These are phyloP conservation scores for Pampusana beccarii DNA, from an alignment of 2,113 vertebrate genomes.

Conservation along the genomic window DNA sequence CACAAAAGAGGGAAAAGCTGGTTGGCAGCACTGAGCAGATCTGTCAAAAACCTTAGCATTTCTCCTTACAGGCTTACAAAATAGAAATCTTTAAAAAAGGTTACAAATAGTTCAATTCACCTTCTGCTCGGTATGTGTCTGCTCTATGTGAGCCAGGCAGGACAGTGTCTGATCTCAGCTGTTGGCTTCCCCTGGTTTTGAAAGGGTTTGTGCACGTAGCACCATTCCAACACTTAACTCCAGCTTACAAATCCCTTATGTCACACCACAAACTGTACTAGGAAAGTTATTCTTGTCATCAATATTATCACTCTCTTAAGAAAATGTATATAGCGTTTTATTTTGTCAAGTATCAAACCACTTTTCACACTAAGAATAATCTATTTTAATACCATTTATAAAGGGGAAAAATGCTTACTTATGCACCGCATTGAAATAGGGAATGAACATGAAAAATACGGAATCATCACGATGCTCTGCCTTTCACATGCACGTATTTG, in stretches of 20 bases:
- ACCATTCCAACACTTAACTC: background rate
- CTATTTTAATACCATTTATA: background rate
- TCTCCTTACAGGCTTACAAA: background rate
- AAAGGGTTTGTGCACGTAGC: background rate
- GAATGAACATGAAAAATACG: background rate
- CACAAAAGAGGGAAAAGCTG: conserved; percentile 17
- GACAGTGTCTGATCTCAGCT: background rate
- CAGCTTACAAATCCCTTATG: background rate
- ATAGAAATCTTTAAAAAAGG: background rate
- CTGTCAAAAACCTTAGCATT: background rate
- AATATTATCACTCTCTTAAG: background rate
- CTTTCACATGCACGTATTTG: background rate
- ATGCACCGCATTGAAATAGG: background rate
- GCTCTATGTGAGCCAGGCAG: background rate
- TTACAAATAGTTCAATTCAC: background rate
- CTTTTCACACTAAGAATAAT: background rate
- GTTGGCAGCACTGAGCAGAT: background rate
- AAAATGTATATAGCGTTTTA: background rate
- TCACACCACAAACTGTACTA: background rate
- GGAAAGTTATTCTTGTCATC: background rate
- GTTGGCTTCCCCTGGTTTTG: background rate
- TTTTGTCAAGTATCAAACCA: background rate
- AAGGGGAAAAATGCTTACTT: background rate
- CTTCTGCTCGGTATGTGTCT: background rate
- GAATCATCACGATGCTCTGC: background rate